phyloP scores from a whole-genome alignment of 2,888 invertebrate species.

The Acronicta leporina region DNA sequence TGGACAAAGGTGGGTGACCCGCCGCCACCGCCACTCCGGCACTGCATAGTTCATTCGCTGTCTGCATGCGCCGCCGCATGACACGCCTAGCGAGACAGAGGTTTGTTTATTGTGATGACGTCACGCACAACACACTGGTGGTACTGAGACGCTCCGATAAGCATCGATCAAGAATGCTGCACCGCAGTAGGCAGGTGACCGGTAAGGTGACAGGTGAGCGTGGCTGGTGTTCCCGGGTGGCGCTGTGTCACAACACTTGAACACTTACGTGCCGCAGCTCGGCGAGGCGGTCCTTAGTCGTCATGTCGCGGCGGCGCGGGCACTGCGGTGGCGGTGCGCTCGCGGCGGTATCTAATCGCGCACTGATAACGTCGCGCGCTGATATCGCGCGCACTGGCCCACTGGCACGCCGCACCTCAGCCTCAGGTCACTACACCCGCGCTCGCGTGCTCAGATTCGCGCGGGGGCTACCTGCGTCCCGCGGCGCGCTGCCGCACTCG shows the following conservation, averaged over 20 bases:
- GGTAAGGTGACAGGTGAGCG: no score
- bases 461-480: conserved; percentile 27
- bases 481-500: conserved; percentile 2
- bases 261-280: conserved; percentile 79
- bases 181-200: background rate
- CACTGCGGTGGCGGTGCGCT: conserved; percentile 61
- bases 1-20: no score
- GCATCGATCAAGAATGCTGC: background rate
- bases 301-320: conserved; percentile 83
- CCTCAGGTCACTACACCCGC: conserved; percentile 36
- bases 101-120: conserved; percentile 46
- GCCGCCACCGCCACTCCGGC: no score
- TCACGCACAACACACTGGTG: conserved; percentile 32
- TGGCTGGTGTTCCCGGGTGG: no score
- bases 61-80: no score
- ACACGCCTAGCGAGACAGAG: conserved; percentile 7
- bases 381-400: conserved; percentile 60
- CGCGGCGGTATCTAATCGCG: conserved; percentile 80
- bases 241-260: conserved; percentile 61
- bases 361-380: conserved; percentile 58
- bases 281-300: conserved; percentile 81
- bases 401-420: conserved; percentile 28
- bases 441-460: conserved; percentile 2
- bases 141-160: conserved; percentile 3
- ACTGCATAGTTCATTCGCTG: background rate